Percentiles rank a stretch among this genome's conserved stretches.
phyloP scores from a whole-genome alignment of 2,113 vertebrate genomes.

The Vidua chalybeata region DNA sequence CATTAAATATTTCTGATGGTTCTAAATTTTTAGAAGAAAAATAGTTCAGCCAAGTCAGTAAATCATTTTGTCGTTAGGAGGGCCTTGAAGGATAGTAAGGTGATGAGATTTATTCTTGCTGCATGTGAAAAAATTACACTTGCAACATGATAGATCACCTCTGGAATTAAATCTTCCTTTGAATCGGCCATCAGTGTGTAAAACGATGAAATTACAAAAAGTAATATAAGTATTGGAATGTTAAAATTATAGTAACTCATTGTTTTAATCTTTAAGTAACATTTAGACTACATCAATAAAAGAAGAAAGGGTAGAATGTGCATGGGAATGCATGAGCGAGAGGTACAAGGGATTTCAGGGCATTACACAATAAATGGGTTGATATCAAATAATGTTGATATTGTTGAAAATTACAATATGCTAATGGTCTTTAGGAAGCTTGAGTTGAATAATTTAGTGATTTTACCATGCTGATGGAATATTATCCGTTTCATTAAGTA shows the following conservation, averaged over 20 bases:
- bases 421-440: background rate
- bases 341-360: background rate
- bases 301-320: background rate
- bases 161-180: background rate
- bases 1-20: conserved; percentile 36
- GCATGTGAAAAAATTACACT: background rate
- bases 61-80: background rate
- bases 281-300: background rate
- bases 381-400: background rate
- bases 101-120: background rate
- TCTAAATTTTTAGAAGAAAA: conserved; percentile 19
- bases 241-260: background rate
- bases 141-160: background rate
- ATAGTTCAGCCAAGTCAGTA: background rate
- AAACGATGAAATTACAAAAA: background rate
- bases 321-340: background rate
- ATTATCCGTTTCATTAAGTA: background rate
- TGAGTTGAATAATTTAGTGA: background rate
- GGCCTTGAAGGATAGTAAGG: background rate
- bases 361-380: background rate
- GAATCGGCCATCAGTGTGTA: background rate
- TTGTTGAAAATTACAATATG: background rate
- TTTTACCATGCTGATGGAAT: background rate
- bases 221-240: background rate
- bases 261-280: background rate